Evolutionary conservation across 2,797 vertebrate species (phyloP).

Genomic region (Eulemur rubriventer): DNA sequence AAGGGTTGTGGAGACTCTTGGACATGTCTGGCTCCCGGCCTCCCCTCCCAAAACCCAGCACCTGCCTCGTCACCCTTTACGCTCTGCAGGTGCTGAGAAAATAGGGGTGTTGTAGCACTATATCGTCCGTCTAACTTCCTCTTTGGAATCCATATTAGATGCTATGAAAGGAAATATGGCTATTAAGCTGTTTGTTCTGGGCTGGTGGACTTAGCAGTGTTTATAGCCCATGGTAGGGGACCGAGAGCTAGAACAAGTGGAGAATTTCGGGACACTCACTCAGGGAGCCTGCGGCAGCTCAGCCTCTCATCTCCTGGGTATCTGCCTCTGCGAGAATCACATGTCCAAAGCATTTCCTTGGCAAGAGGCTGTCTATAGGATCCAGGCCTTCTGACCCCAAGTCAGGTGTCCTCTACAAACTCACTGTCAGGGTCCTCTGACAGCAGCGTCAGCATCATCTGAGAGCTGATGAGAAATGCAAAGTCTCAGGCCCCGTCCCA

Average conservation of each 20-base stretch:
- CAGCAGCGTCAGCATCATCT: fast-evolving
- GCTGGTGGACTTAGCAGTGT: too few relatives aligned
- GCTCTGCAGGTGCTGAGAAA: not conserved
- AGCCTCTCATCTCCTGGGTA: not conserved
- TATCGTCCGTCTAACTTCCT: not conserved
- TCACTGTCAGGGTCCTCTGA: not conserved
- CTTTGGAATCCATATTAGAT: not conserved
- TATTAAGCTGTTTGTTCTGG: not conserved
- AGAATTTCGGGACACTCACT: fast-evolving
- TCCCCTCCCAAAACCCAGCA: fast-evolving
- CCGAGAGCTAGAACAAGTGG: not conserved
- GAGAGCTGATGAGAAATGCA: not conserved
- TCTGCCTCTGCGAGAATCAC: not conserved
- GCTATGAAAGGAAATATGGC: not conserved
- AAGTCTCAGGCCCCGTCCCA: not conserved
- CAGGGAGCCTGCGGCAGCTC: not conserved
- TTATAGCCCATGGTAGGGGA: fast-evolving
- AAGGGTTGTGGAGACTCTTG: not conserved
- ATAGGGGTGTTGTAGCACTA: too few relatives aligned
- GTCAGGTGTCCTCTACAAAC: not conserved
- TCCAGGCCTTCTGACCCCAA: not conserved
- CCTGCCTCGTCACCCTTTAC: not conserved
- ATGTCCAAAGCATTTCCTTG: not conserved
- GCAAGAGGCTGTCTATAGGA: not conserved
- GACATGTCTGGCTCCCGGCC: not conserved